These are phyloP conservation scores for Drosophila santomea DNA, from an alignment of 1,140 invertebrate genomes.

Conservation along the genomic window DNA sequence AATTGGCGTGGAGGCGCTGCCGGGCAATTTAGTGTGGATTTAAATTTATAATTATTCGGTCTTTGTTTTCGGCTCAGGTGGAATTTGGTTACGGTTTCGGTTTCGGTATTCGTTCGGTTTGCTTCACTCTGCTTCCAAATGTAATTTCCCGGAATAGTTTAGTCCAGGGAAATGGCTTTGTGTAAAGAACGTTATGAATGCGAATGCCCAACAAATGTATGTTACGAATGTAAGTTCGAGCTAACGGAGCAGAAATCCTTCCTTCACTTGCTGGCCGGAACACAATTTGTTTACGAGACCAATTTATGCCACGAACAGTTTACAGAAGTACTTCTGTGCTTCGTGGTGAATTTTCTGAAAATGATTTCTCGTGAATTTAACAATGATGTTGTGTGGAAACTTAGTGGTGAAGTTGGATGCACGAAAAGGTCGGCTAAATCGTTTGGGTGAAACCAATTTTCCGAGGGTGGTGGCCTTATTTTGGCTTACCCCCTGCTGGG, in stretches of 20 bases:
- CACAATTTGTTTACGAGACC: conserved; percentile 20
- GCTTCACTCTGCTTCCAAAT: conserved; percentile 6
- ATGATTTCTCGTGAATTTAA: conserved; percentile 2
- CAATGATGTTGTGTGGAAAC: not conserved
- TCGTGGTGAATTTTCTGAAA: not conserved
- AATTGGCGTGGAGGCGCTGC: conserved; percentile 31
- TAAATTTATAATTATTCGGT: conserved; percentile 57
- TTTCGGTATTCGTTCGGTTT: conserved; percentile 6
- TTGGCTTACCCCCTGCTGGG: not conserved
- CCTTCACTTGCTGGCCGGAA: conserved; percentile 7
- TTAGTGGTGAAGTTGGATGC: conserved; percentile 14
- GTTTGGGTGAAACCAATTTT: conserved; percentile 11
- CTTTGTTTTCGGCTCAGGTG: conserved; percentile 30
- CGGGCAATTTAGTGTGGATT: conserved; percentile 25
- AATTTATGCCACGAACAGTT: conserved; percentile 12
- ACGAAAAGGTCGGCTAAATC: conserved; percentile 24
- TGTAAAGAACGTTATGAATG: conserved; percentile 28
- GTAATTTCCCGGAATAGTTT: conserved; percentile 25
- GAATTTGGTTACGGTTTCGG: conserved; percentile 17
- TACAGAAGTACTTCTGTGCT: not conserved
- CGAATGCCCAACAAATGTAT: conserved; percentile 26
- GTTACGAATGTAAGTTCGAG: not conserved
- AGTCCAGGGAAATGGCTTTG: conserved; percentile 28
- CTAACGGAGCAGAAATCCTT: conserved; percentile 12
- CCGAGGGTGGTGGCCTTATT: not conserved